Percentiles rank a stretch among this genome's conserved stretches.
Conservation (phyloP, 2,888 invertebrate species). For the Tricholauxania praeusta region DNA sequence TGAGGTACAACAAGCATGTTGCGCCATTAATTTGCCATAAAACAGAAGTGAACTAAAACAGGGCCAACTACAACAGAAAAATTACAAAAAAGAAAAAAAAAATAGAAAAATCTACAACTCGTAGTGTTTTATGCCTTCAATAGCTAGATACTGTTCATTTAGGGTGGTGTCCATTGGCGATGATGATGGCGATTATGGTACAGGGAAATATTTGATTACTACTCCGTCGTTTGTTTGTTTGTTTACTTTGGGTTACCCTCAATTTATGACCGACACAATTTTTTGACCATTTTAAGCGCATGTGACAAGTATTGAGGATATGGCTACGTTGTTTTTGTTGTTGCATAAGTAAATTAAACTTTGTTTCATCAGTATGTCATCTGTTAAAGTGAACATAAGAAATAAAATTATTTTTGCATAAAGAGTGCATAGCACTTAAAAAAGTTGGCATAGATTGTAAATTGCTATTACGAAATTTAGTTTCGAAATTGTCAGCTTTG, state of each 20-base stretch:
- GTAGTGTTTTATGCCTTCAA: no score
- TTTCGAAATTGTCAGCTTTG: no score
- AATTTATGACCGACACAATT: conserved; percentile 35
- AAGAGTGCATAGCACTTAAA: neutral
- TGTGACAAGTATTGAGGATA: no score
- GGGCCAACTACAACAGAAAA: conserved; percentile 19
- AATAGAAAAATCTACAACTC: conserved; percentile 29
- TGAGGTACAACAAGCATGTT: conserved; percentile 51
- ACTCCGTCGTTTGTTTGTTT: conserved; percentile 16
- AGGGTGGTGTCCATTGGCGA: neutral
- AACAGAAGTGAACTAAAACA: conserved; percentile 61
- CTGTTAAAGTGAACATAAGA: no score
- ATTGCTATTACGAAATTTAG: no score
- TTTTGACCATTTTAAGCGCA: conserved; percentile 21
- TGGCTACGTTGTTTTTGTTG: no score
- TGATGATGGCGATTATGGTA: neutral
- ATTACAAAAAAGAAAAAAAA: conserved; percentile 26
- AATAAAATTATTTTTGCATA: no score
- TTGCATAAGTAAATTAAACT: no score
- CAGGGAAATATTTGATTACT: conserved; percentile 3
- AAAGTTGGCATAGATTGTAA: no score
- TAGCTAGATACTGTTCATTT: no score
- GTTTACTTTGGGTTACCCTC: conserved; percentile 1
- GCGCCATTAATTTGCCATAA: conserved; percentile 64
- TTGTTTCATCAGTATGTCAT: no score